A percentile compares a stretch with the other conserved stretches of the same genome.
These are phyloP conservation scores for Peromyscus nudipes DNA, from an alignment of 2,797 vertebrate species.

Conservation along the genomic window DNA sequence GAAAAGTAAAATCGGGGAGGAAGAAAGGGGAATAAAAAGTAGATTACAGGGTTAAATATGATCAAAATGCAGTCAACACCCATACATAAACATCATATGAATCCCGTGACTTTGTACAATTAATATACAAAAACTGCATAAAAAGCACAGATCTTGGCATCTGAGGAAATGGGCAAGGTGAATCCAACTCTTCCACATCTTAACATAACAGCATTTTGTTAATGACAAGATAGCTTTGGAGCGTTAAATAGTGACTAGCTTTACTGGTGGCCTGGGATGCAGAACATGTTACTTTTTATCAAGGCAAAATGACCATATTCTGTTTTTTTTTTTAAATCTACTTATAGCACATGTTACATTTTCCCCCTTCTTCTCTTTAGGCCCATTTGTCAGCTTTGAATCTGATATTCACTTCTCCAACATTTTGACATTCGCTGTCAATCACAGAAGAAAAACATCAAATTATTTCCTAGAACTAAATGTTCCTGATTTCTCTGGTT, in stretches of 20 bases:
- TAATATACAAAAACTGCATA: background rate
- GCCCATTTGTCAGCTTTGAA: background rate
- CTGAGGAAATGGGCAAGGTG: background rate
- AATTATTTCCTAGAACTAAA: slow-evolving; percentile 74
- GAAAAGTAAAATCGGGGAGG: background rate
- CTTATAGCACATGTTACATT: background rate
- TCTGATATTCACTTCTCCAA: slow-evolving; percentile 42
- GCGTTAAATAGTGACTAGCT: background rate
- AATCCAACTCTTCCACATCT: background rate
- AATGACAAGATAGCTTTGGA: slow-evolving; percentile 4
- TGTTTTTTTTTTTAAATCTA: background rate
- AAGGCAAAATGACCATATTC: background rate
- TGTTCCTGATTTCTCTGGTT: slow-evolving; percentile 63
- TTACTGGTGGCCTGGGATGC: background rate
- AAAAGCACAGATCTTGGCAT: background rate
- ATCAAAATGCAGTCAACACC: background rate
- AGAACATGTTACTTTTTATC: background rate
- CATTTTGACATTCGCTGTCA: slow-evolving; percentile 70
- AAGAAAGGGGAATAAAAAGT: background rate
- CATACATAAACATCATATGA: background rate
- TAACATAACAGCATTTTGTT: background rate
- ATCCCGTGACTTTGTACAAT: background rate
- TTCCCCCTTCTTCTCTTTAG: background rate
- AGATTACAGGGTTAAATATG: background rate
- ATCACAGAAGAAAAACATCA: slow-evolving; percentile 63